These are phyloP conservation scores for Corythornis cristatus DNA, from an alignment of 2,113 vertebrate genomes.

Conservation along the genomic window DNA sequence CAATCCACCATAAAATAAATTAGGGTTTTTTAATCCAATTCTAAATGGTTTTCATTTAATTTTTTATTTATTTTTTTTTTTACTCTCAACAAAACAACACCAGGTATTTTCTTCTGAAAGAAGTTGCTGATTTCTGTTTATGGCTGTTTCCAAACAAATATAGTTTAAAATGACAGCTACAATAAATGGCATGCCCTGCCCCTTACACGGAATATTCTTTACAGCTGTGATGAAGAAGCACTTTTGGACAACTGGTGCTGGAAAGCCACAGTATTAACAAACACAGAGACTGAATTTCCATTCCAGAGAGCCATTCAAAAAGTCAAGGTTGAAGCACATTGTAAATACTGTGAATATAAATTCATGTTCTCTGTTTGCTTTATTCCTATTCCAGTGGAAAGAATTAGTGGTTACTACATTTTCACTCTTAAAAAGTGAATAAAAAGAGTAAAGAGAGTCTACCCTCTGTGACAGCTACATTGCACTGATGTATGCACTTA, in stretches of 20 bases:
- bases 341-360: background rate
- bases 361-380: background rate
- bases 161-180: background rate
- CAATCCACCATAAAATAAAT: fast-evolving
- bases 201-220: background rate
- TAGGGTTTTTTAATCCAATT: background rate
- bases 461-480: background rate
- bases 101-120: background rate
- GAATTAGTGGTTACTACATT: background rate
- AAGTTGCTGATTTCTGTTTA: background rate
- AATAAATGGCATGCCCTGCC: background rate
- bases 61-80: no score
- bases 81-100: background rate
- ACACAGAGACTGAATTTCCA: background rate
- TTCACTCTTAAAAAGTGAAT: background rate
- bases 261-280: background rate
- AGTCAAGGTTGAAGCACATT: background rate
- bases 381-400: background rate
- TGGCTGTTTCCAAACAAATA: background rate
- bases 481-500: background rate
- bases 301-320: background rate
- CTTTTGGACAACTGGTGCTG: background rate
- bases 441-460: background rate
- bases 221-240: background rate
- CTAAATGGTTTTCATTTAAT: background rate